phyloP scores from a whole-genome alignment of 2,113 vertebrate genomes.

The Callospermophilus lateralis region DNA sequence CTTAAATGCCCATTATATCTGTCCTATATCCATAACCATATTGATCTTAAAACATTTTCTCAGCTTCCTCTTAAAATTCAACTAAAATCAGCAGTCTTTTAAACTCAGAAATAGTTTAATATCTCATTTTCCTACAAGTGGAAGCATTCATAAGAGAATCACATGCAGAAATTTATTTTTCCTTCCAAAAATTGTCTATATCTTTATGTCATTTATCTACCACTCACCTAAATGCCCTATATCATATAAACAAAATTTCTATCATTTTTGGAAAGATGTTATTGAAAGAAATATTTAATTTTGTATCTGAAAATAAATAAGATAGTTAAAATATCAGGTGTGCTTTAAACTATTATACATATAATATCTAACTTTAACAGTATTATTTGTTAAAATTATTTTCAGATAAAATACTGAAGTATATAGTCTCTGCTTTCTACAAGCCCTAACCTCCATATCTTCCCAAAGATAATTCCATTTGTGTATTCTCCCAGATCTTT shows the following conservation, averaged over 20 bases:
- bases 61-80: background rate
- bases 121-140: background rate
- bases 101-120: background rate
- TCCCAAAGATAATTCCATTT: background rate
- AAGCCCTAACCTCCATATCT: background rate
- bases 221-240: background rate
- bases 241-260: background rate
- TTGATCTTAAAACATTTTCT: background rate
- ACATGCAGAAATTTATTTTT: background rate
- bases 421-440: background rate
- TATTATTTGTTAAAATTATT: slow-evolving; percentile 18
- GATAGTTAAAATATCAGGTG: background rate
- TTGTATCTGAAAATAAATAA: background rate
- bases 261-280: background rate
- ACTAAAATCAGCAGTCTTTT: too few species aligned
- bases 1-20: background rate
- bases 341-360: background rate
- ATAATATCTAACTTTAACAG: background rate
- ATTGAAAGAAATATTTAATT: slow-evolving; percentile 16
- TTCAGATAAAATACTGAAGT: slow-evolving; percentile 4
- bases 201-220: background rate
- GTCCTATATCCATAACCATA: background rate
- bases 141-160: background rate
- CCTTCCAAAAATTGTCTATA: background rate
- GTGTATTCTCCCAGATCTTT: background rate